A percentile compares a stretch with the other conserved stretches of the same genome.
phyloP scores from a whole-genome alignment of 2,113 vertebrate species.

The Rhinolophus sinicus region DNA sequence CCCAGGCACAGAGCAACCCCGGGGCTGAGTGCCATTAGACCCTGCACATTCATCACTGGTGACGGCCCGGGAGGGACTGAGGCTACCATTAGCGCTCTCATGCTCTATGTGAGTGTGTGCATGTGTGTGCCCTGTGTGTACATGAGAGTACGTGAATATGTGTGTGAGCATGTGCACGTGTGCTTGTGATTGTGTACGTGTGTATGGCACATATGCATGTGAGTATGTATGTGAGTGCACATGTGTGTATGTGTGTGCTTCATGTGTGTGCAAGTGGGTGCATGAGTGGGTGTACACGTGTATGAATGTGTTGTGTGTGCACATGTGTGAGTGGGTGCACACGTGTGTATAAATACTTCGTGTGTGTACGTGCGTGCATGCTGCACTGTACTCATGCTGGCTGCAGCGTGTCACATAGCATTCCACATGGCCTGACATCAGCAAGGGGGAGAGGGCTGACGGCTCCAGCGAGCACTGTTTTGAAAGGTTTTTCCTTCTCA shows the following conservation, averaged over 20 bases:
- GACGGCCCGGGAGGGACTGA: background rate
- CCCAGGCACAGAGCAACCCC: background rate
- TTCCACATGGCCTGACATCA: background rate
- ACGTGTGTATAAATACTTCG: too few species aligned
- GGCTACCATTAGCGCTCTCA: background rate
- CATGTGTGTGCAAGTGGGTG: too few species aligned
- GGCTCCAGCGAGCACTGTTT: background rate
- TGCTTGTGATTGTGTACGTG: too few species aligned
- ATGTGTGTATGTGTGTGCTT: background rate
- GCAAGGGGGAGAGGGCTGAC: background rate
- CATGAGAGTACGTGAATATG: rapidly evolving
- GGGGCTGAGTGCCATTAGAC: background rate
- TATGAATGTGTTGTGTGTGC: background rate
- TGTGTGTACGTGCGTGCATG: rapidly evolving
- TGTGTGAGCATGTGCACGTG: too few species aligned
- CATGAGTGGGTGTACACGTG: too few species aligned
- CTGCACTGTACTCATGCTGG: rapidly evolving
- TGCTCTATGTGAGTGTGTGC: rapidly evolving
- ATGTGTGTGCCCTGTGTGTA: background rate
- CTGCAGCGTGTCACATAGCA: background rate
- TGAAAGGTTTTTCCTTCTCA: background rate
- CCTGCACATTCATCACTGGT: background rate
- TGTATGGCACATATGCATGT: background rate
- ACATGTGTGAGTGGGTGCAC: background rate
- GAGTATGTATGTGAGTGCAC: rapidly evolving